Conservation (phyloP, 2,797 vertebrate species). For the Rachycentron canadum region DNA sequence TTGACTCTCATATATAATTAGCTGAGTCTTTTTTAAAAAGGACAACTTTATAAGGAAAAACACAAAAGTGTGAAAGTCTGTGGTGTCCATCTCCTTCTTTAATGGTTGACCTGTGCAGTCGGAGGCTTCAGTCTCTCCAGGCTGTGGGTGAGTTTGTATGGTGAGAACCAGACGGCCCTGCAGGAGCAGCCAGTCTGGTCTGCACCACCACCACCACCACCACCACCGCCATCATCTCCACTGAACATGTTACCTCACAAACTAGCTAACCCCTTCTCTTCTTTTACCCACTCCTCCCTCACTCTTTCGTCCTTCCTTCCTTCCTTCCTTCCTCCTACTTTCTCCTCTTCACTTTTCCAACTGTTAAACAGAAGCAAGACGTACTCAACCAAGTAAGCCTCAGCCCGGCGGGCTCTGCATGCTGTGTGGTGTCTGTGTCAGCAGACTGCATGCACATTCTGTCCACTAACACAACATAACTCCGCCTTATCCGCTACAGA, state of each 20-base stretch:
- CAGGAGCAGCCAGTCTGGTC: background rate
- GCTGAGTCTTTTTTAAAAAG: too few species aligned
- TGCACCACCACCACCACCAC: background rate
- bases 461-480: slow-evolving; percentile 63
- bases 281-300: slow-evolving; percentile 54
- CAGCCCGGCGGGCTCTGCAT: slow-evolving; percentile 79
- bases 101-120: background rate
- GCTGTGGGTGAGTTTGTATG: background rate
- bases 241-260: background rate
- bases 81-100: too few species aligned
- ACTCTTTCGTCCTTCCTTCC: slow-evolving; percentile 38
- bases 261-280: slow-evolving; percentile 64
- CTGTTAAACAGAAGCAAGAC: slow-evolving; percentile 88
- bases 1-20: too few species aligned
- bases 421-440: slow-evolving; percentile 81
- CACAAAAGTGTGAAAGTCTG: too few species aligned
- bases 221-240: background rate
- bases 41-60: too few species aligned
- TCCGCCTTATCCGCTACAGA: slow-evolving; percentile 52
- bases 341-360: slow-evolving; percentile 46
- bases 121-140: background rate
- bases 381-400: slow-evolving; percentile 91
- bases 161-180: background rate
- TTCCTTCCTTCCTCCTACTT: slow-evolving; percentile 42
- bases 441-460: slow-evolving; percentile 80